Conservation (phyloP, 2,113 vertebrate species). For the Sterrhoptilus dennistouni region DNA sequence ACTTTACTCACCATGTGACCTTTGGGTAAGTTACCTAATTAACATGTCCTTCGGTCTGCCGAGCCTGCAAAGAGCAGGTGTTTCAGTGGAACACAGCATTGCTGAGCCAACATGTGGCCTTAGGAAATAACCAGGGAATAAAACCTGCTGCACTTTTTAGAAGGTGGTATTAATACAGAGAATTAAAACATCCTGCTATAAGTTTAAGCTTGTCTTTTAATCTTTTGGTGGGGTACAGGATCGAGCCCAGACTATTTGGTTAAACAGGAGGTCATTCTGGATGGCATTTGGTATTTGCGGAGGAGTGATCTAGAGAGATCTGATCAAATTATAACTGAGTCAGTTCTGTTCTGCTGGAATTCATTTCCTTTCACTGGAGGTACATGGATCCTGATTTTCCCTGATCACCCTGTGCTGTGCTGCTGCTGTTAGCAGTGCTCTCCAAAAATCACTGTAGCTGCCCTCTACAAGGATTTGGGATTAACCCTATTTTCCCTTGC, state of each 20-base stretch:
- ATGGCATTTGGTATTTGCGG: neutral
- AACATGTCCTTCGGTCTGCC: constrained; percentile 18
- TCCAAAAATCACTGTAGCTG: neutral
- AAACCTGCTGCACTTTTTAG: neutral
- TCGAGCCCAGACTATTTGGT: neutral
- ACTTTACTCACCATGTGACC: constrained; percentile 61
- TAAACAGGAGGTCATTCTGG: neutral
- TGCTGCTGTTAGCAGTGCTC: neutral
- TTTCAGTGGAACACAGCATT: constrained; percentile 16
- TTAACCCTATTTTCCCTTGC: neutral
- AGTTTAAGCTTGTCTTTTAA: neutral
- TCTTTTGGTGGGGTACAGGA: neutral
- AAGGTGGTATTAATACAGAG: neutral
- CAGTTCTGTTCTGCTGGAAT: neutral
- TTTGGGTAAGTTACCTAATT: constrained; percentile 66
- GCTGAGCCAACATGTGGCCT: constrained; percentile 17
- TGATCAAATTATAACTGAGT: neutral
- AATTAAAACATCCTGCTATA: neutral
- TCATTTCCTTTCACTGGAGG: neutral
- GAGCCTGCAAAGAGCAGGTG: constrained; percentile 56
- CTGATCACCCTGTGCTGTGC: neutral
- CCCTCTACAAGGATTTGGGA: neutral
- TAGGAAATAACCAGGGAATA: constrained; percentile 24
- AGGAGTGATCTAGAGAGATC: neutral
- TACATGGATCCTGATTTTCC: neutral